Base-by-base conservation (phyloP, 2,797 vertebrate genomes). In the Otolemur crassicaudatus region DNA sequence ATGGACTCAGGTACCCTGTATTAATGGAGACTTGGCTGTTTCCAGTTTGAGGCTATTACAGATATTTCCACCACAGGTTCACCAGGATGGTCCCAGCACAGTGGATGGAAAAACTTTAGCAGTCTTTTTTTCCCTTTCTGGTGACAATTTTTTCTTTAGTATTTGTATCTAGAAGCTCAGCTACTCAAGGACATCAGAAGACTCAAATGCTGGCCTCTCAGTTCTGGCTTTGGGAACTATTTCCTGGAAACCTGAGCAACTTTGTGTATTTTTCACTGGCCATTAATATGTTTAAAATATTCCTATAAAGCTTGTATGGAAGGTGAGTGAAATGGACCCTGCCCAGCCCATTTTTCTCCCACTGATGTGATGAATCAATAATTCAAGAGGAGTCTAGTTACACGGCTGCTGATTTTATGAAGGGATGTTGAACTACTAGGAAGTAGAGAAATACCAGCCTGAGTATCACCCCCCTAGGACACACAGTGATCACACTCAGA, bases 1-100 rank as follows among this genome's bases (percentile, higher is more conserved):
- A 31, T 2, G 6, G 10, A 5, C 3, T 17, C 12, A 0, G 0
- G 13, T 5, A 3, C 17, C 40, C 69, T 73, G 0, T 9, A 23
- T 5, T 13, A 16, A 20, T 0, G n/a, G n/a, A 29, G 37, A 67
- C 11, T 4, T 17, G 27, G 23, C 8, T 0, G 8, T 34, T 17
- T 56, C 56, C 70, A 22, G 10, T 46, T 2, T 7, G 76, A 53
- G n/a, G 43, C 61, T 2, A 0, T n/a, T 16, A 37, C 11, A 29
- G 61, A 75, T 49, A 22, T 40, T 46, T 43, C 49, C 14, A 31
- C 75, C 23, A 25, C 12, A 29, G 61, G 13, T 27, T 65, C 63
- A 65, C 63, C 19, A 5, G 61, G 63, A 65, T 14, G 16, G 63
- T 31, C 63, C 63, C 14, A 6, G 29, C 63, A 31, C 31, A 31